Percentiles rank a stretch among this genome's conserved stretches.
phyloP scores from a whole-genome alignment of 1,140 invertebrate species.

The Aphelenchoides avenae region DNA sequence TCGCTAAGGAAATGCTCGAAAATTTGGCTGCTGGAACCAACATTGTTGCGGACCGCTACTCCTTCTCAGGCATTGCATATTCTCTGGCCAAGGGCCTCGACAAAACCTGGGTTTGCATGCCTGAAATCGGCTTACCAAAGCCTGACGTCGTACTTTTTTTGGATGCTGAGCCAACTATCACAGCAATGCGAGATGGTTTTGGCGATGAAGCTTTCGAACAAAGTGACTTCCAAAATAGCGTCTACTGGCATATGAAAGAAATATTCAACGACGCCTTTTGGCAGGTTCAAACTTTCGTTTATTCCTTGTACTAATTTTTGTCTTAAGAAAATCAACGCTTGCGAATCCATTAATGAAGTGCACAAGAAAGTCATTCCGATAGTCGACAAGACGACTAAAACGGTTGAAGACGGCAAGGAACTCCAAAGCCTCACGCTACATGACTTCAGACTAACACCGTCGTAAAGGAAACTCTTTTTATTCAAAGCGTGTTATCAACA shows the following conservation, averaged over 20 bases:
- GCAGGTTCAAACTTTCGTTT: slow-evolving; percentile 14
- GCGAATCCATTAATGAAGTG: slow-evolving; percentile 14
- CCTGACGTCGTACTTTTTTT: slow-evolving; percentile 76
- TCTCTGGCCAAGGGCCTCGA: slow-evolving; percentile 69
- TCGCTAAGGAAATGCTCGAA: slow-evolving; percentile 65
- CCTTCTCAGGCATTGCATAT: slow-evolving; percentile 78
- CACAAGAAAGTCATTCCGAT: slow-evolving; percentile 6
- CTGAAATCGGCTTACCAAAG: slow-evolving; percentile 23
- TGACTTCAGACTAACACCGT: too few species aligned
- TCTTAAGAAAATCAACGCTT: slow-evolving; percentile 17
- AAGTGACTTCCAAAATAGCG: slow-evolving; percentile 72
- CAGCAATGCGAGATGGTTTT: slow-evolving; percentile 68
- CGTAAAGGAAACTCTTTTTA: too few species aligned
- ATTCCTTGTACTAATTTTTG: too few species aligned
- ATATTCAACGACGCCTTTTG: slow-evolving; percentile 20
- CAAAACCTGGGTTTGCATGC: slow-evolving; percentile 16
- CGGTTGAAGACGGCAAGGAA: too few species aligned
- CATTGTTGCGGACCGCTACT: slow-evolving; percentile 74
- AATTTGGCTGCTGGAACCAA: slow-evolving; percentile 70
- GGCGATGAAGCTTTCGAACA: slow-evolving; percentile 80
- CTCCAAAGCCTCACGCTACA: too few species aligned
- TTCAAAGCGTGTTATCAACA: too few species aligned
- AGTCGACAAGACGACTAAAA: too few species aligned
- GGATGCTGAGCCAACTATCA: too few species aligned
- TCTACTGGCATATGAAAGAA: slow-evolving; percentile 60